A percentile compares a stretch with the other conserved stretches of the same genome.
Evolutionary conservation across 2,113 vertebrate genomes (phyloP).

Genomic region (Epinephelus lanceolatus): DNA sequence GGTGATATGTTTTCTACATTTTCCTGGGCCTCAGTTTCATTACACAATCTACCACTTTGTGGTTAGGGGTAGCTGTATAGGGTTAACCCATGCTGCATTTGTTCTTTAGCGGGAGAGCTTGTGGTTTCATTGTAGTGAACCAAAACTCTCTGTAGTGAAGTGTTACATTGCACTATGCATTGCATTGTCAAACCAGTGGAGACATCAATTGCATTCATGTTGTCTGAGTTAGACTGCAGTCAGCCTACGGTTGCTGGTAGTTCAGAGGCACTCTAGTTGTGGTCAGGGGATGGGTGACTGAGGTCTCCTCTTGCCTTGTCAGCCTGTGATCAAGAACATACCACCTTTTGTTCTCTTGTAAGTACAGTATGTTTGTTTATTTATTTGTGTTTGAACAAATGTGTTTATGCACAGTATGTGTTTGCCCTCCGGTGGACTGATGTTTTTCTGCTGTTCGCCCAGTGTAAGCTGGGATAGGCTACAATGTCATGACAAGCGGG

Average conservation of each 20-base stretch:
- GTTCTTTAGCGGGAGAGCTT: constrained; percentile 34
- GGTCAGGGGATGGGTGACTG: constrained; percentile 19
- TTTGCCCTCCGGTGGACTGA: background rate
- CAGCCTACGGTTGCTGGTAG: constrained; percentile 34
- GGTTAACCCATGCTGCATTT: constrained; percentile 48
- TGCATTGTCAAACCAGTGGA: constrained; percentile 50
- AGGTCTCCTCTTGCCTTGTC: constrained; percentile 21
- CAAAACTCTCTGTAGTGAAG: constrained; percentile 40
- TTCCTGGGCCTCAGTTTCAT: constrained; percentile 29
- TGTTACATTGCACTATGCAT: constrained; percentile 41
- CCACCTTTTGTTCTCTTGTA: background rate
- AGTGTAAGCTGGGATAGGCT: background rate
- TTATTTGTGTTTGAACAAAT: constrained; percentile 12
- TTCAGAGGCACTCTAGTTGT: constrained; percentile 37
- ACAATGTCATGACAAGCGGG: background rate
- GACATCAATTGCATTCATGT: constrained; percentile 46
- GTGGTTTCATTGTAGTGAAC: constrained; percentile 52
- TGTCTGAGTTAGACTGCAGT: constrained; percentile 43
- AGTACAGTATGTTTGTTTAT: background rate
- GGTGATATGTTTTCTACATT: constrained; percentile 39
- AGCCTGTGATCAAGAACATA: constrained; percentile 22
- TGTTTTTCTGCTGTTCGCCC: background rate
- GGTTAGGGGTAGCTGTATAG: constrained; percentile 37
- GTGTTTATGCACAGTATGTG: constrained; percentile 2
- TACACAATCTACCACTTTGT: constrained; percentile 36